These are phyloP conservation scores for Sphaerophoria rueppellii DNA, from an alignment of 2,888 invertebrate genomes.

Conservation along the genomic window DNA sequence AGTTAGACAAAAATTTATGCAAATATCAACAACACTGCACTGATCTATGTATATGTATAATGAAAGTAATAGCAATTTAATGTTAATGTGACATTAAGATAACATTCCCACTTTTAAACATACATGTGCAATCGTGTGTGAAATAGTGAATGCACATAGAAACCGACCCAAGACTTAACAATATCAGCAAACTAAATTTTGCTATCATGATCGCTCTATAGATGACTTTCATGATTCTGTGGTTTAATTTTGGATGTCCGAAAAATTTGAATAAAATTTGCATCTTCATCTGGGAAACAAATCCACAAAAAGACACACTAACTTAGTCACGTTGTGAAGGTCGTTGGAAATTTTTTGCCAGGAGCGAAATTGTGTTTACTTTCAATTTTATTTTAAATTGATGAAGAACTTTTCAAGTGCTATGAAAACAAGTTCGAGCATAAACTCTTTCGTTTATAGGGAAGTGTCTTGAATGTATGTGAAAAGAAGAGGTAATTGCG, in stretches of 20 bases:
- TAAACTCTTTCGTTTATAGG: no score
- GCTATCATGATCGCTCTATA: conserved; percentile 25
- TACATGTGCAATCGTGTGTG: neutral
- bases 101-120: neutral
- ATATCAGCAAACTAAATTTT: conserved; percentile 4
- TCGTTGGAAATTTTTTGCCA: conserved; percentile 18
- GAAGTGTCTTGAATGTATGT: no score
- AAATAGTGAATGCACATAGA: neutral
- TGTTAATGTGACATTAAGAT: conserved; percentile 49
- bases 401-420: neutral
- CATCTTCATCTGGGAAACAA: conserved; percentile 47
- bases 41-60: neutral
- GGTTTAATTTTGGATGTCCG: conserved; percentile 18
- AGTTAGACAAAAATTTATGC: neutral
- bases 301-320: conserved; percentile 27
- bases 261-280: conserved; percentile 57
- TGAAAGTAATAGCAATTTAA: conserved; percentile 38
- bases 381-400: neutral
- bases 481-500: no score
- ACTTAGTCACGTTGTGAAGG: conserved; percentile 45
- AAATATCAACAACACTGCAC: conserved; percentile 24
- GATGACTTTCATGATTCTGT: conserved; percentile 32
- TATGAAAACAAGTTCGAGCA: neutral
- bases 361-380: neutral
- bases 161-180: conserved; percentile 1